Evolutionary conservation across 2,113 vertebrate genomes (phyloP).

Genomic region (Globicephala melas): DNA sequence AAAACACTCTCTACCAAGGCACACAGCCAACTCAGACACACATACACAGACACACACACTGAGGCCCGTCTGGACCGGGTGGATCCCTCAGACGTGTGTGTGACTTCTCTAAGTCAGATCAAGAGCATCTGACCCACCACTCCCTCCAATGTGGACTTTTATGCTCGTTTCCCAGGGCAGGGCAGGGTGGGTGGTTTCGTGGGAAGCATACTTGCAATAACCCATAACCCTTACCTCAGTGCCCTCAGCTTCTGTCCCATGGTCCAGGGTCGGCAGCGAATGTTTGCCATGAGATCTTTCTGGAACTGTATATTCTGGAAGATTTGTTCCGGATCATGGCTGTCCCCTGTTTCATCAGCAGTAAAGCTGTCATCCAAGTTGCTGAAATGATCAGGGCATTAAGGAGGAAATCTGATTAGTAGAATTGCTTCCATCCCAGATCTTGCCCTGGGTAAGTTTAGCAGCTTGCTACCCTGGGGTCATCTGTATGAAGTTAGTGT

Average conservation of each 20-base stretch:
- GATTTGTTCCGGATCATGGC: conserved; percentile 93
- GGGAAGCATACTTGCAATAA: not conserved
- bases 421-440: not conserved
- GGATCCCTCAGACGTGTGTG: too few relatives aligned
- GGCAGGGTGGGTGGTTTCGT: not conserved
- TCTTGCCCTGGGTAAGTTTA: not conserved
- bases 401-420: conserved; percentile 2
- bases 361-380: conserved; percentile 89
- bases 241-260: conserved; percentile 95
- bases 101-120: not conserved
- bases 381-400: conserved; percentile 76
- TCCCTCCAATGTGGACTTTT: rapidly evolving
- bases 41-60: too few relatives aligned
- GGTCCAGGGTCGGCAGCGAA: conserved; percentile 93
- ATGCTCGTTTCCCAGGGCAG: rapidly evolving
- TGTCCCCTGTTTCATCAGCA: conserved; percentile 87
- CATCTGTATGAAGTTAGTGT: not conserved
- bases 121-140: rapidly evolving
- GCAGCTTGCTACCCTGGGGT: not conserved
- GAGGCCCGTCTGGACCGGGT: not conserved
- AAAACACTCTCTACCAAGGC: not conserved
- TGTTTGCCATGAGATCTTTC: conserved; percentile 96
- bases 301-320: conserved; percentile 99
- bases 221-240: conserved; percentile 84
- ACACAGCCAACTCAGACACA: not conserved